Percentiles rank a stretch among this genome's conserved stretches.
These are phyloP conservation scores for Poeciliopsis retropinna DNA, from an alignment of 2,113 vertebrate genomes.

Conservation along the genomic window DNA sequence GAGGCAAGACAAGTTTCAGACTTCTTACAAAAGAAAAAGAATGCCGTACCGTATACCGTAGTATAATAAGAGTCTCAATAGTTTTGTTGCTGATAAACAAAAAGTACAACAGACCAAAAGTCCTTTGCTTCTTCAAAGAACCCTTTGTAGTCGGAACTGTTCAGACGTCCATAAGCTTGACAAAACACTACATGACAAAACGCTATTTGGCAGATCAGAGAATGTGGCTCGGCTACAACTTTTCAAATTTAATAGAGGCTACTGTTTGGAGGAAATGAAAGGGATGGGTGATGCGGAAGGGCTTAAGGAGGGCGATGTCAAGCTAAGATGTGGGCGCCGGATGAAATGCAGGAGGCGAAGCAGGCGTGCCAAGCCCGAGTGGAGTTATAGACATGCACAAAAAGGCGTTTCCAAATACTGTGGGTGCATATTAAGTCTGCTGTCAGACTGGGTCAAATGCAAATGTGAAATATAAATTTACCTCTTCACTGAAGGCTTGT, in stretches of 20 bases:
- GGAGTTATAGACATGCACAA: slow-evolving; percentile 29
- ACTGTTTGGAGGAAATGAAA: slow-evolving; percentile 4
- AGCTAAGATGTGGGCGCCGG: slow-evolving; percentile 29
- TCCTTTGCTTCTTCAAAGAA: neutral
- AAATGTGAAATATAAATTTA: slow-evolving; percentile 32
- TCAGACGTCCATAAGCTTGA: too few species aligned
- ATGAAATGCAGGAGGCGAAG: slow-evolving; percentile 36
- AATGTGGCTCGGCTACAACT: neutral
- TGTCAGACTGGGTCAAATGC: slow-evolving; percentile 19
- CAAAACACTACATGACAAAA: neutral
- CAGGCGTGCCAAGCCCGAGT: neutral
- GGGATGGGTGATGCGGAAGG: slow-evolving; percentile 11
- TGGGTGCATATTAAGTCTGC: slow-evolving; percentile 12
- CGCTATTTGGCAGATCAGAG: neutral
- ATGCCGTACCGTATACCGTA: too few species aligned
- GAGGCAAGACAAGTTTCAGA: too few species aligned
- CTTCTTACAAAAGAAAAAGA: too few species aligned
- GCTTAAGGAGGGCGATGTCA: slow-evolving; percentile 29
- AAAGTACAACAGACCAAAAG: neutral
- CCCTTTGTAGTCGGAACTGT: neutral
- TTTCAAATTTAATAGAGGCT: slow-evolving; percentile 4
- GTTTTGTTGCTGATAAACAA: neutral
- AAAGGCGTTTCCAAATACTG: slow-evolving; percentile 22
- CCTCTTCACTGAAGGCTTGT: neutral
- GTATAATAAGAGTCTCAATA: too few species aligned